Evolutionary conservation across 2,113 vertebrate genomes (phyloP).

Genomic region (Gymnobelideus leadbeateri): DNA sequence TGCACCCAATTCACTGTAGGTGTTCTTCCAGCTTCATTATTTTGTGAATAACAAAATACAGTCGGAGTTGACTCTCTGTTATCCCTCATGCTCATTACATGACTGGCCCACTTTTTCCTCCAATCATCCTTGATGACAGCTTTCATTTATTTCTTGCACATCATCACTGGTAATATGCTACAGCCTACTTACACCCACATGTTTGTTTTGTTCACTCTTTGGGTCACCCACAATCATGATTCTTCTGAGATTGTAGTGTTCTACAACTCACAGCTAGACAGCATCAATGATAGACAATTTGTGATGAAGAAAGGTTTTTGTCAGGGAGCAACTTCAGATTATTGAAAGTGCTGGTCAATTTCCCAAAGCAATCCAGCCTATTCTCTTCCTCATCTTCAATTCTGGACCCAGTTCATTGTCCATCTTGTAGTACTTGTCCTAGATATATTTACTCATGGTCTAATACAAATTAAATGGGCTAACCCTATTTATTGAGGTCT

Average conservation of each 20-base stretch:
- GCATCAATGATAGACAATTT: not conserved
- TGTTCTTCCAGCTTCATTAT: not conserved
- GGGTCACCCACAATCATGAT: not conserved
- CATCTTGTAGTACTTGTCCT: not conserved
- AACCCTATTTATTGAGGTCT: not conserved
- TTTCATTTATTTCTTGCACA: not conserved
- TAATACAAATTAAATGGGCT: constrained; percentile 2
- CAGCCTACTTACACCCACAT: not conserved
- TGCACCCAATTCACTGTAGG: not conserved
- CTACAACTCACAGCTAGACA: not conserved
- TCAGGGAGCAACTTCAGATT: not conserved
- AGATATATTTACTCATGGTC: not conserved
- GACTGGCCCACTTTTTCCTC: not conserved
- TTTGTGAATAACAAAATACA: not conserved
- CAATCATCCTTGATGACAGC: not conserved
- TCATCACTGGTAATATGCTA: not conserved
- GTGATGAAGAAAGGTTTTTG: not conserved
- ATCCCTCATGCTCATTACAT: not conserved
- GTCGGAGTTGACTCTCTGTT: not conserved
- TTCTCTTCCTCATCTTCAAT: not conserved
- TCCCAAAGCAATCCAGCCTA: not conserved
- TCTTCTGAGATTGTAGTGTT: not conserved
- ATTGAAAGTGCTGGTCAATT: not conserved
- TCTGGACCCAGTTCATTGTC: not conserved
- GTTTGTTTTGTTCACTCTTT: not conserved